Percentiles rank a stretch among this genome's conserved stretches.
Conservation (phyloP, 2,797 vertebrate species). For the Tokudaia tokunoshimensis region DNA sequence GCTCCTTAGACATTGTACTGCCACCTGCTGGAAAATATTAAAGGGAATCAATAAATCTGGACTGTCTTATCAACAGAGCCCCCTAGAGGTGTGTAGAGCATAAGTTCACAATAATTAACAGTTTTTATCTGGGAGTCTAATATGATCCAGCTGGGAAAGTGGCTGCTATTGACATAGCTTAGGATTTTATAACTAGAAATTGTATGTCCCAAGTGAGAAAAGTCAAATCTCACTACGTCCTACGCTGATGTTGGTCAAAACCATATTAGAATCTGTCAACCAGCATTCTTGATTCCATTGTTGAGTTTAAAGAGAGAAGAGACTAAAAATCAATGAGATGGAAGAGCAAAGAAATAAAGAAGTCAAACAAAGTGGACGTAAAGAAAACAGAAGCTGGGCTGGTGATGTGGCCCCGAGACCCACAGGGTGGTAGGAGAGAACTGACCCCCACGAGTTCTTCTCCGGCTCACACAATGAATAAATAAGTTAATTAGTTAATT, state of each 20-base stretch:
- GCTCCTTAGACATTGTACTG: constrained; percentile 73
- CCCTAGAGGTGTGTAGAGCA: constrained; percentile 76
- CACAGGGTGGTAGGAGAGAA: neutral
- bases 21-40: constrained; percentile 74
- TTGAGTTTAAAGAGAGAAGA: constrained; percentile 41
- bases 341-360: constrained; percentile 15
- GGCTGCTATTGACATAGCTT: neutral
- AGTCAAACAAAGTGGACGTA: neutral
- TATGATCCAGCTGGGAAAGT: constrained; percentile 6
- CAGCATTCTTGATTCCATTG: neutral
- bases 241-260: neutral
- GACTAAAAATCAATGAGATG: neutral
- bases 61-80: constrained; percentile 63
- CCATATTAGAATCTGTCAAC: neutral
- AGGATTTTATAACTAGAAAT: constrained; percentile 8
- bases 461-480: neutral
- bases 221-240: neutral
- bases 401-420: neutral
- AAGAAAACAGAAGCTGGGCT: neutral
- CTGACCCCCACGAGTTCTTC: neutral
- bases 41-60: constrained; percentile 28
- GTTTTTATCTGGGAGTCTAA: neutral
- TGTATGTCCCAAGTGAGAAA: neutral
- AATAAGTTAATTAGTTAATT: neutral
- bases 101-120: neutral